Evolutionary conservation across 2,113 vertebrate species (phyloP).

Genomic region (Cinclus cinclus): DNA sequence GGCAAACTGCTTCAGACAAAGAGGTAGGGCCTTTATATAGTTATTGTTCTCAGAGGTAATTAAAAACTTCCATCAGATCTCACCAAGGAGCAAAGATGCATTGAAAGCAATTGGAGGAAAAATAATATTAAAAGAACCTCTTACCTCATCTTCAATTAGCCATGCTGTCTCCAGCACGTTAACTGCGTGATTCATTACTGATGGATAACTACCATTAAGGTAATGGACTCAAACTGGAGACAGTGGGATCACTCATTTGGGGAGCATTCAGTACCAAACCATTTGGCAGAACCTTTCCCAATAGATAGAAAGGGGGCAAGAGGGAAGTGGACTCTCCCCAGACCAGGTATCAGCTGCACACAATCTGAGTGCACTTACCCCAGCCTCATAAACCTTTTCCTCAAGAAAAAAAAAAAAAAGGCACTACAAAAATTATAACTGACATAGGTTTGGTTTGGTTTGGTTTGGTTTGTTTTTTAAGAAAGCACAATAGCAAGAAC

Average conservation of each 20-base stretch:
- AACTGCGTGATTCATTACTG: constrained; percentile 44
- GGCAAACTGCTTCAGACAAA: constrained; percentile 42
- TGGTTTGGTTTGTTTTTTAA: not conserved
- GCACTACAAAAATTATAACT: not conserved
- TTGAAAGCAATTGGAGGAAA: constrained; percentile 61
- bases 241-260: not conserved
- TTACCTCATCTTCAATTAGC: constrained; percentile 42
- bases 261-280: not conserved
- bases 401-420: not conserved
- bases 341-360: not conserved
- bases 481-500: not conserved
- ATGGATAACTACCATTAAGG: constrained; percentile 43
- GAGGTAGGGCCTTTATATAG: not conserved
- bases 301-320: not conserved
- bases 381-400: not conserved
- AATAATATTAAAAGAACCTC: constrained; percentile 58
- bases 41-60: constrained; percentile 66
- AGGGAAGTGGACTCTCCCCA: not conserved
- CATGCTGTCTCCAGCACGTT: not conserved
- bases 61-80: constrained; percentile 62
- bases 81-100: constrained; percentile 34
- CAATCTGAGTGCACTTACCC: not conserved
- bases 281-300: constrained; percentile 11
- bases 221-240: constrained; percentile 20
- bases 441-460: not conserved